Conservation (phyloP, 2,888 invertebrate species). For the Cotesia congregata region DNA sequence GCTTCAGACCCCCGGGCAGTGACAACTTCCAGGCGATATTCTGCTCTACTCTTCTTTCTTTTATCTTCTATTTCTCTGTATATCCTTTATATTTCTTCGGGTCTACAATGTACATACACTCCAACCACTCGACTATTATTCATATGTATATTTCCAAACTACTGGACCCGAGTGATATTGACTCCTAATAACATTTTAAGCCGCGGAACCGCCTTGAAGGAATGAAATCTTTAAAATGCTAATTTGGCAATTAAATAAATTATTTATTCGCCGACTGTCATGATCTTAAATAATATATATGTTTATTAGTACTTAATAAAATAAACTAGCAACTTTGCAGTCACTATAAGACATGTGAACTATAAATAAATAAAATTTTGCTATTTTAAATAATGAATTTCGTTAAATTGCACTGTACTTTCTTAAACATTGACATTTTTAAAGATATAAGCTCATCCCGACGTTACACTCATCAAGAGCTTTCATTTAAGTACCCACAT, state of each 20-base stretch:
- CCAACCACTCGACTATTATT: not conserved
- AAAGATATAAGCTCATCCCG: too few species aligned
- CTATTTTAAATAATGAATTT: too few species aligned
- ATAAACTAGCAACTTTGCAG: not conserved
- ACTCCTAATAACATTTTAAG: not conserved
- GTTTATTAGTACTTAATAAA: not conserved
- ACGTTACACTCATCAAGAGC: too few species aligned
- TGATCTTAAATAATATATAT: not conserved
- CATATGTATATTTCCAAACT: not conserved
- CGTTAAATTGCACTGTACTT: too few species aligned
- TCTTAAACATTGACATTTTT: too few species aligned
- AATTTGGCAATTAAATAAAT: constrained; percentile 22
- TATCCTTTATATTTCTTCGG: not conserved
- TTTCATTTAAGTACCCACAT: too few species aligned
- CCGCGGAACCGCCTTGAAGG: not conserved
- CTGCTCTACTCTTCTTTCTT: constrained; percentile 12
- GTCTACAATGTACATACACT: not conserved
- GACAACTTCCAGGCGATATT: constrained; percentile 41
- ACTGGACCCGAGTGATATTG: not conserved
- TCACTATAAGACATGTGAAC: too few species aligned
- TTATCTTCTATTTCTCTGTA: not conserved
- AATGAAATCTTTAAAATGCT: constrained; percentile 26
- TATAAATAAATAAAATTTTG: too few species aligned
- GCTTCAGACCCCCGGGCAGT: constrained; percentile 34
- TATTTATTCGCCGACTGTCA: not conserved